These are phyloP conservation scores for Podotricha telesiphe DNA, from an alignment of 2,888 invertebrate genomes.

Conservation along the genomic window DNA sequence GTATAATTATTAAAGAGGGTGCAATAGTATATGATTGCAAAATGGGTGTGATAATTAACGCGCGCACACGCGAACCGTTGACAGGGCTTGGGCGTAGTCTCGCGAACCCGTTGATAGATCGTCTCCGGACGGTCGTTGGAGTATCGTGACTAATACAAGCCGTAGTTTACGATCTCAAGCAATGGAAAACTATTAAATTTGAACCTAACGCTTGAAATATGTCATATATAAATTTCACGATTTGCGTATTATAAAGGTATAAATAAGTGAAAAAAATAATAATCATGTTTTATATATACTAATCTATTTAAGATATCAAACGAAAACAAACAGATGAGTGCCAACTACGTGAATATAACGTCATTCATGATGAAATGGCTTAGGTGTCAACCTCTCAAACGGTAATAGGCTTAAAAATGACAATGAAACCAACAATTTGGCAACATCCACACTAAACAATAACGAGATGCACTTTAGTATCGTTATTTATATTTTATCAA, in stretches of 20 bases:
- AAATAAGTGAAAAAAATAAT: background rate
- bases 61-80: constrained; percentile 58
- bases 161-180: constrained; percentile 60
- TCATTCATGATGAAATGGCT: constrained; percentile 56
- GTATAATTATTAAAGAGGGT: constrained; percentile 9
- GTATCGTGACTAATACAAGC: constrained; percentile 60
- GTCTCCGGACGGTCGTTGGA: constrained; percentile 52
- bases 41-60: constrained; percentile 70
- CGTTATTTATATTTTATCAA: constrained; percentile 44
- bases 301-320: constrained; percentile 25
- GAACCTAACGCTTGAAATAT: constrained; percentile 47
- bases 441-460: constrained; percentile 55
- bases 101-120: constrained; percentile 63
- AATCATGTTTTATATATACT: background rate
- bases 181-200: constrained; percentile 66
- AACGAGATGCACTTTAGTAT: constrained; percentile 47
- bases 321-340: constrained; percentile 23
- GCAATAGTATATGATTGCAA: constrained; percentile 36
- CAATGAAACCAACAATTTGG: constrained; percentile 61
- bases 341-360: constrained; percentile 40
- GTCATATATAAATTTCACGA: background rate
- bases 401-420: constrained; percentile 59
- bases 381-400: constrained; percentile 53
- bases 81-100: constrained; percentile 55
- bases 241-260: background rate